These are phyloP conservation scores for Echinarachnius parma DNA, from an alignment of 53 echinoderm and acorn worm genomes.

Conservation along the genomic window DNA sequence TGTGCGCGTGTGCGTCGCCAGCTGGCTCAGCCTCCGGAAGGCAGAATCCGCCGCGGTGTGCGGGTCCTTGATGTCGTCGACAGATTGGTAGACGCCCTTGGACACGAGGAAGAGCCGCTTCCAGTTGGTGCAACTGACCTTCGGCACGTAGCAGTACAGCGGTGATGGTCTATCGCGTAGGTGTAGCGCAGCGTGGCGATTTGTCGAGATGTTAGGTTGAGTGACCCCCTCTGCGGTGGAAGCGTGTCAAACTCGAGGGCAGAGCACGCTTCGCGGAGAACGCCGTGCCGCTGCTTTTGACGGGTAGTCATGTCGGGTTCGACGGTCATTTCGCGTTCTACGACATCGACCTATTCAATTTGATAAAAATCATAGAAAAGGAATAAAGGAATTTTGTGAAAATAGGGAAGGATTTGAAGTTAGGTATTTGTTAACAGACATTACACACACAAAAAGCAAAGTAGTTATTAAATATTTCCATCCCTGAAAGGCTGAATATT, in stretches of 20 bases:
- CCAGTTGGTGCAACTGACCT: slow-evolving; percentile 39
- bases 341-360: too few relatives aligned
- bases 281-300: neutral
- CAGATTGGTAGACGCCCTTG: neutral
- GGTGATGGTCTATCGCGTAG: slow-evolving; percentile 1
- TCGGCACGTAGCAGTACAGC: slow-evolving; percentile 34
- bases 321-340: too few relatives aligned
- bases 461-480: too few relatives aligned
- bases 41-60: neutral
- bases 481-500: too few relatives aligned
- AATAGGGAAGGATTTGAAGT: too few relatives aligned
- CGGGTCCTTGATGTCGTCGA: slow-evolving; percentile 3
- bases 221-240: neutral
- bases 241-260: slow-evolving; percentile 14
- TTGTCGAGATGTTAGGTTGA: neutral
- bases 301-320: neutral
- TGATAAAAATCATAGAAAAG: neutral
- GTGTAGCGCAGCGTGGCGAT: slow-evolving; percentile 9
- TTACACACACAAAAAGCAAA: too few relatives aligned
- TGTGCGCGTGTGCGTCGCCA: neutral
- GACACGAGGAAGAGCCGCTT: slow-evolving; percentile 27
- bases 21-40: slow-evolving; percentile 1
- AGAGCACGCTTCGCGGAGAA: slow-evolving; percentile 10
- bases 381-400: neutral
- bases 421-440: too few relatives aligned